These are phyloP conservation scores for Lucifuga dentata DNA, from an alignment of 2,113 vertebrate genomes.

Conservation along the genomic window DNA sequence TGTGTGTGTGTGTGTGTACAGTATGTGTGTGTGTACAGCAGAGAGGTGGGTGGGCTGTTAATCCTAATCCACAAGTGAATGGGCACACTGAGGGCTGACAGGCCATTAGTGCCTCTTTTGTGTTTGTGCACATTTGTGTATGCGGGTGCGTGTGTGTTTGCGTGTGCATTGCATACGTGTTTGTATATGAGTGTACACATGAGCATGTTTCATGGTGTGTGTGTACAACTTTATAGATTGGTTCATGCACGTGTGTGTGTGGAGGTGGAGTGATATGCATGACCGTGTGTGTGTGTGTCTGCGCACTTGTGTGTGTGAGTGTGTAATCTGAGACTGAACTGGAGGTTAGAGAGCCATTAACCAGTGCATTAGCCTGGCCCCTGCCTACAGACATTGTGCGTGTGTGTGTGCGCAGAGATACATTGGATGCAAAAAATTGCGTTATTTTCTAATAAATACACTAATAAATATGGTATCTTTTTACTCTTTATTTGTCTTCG, in stretches of 20 bases:
- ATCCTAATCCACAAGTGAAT: constrained; percentile 74
- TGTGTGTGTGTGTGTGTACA: constrained; percentile 11
- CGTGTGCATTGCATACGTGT: neutral
- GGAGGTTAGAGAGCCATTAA: constrained; percentile 70
- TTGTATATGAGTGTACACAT: constrained; percentile 1
- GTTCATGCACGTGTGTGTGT: constrained; percentile 1
- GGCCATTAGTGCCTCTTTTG: constrained; percentile 50
- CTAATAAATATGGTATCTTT: neutral
- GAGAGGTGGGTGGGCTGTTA: constrained; percentile 53
- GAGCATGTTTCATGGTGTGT: neutral
- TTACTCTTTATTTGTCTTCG: constrained; percentile 1
- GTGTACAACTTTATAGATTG: neutral
- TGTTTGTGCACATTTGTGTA: neutral
- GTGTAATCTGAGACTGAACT: constrained; percentile 75
- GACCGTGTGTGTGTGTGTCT: constrained; percentile 21
- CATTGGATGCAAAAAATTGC: constrained; percentile 9
- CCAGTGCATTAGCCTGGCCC: constrained; percentile 72
- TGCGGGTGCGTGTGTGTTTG: neutral
- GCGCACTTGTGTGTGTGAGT: constrained; percentile 10
- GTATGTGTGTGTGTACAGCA: constrained; percentile 27
- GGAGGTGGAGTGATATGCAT: constrained; percentile 17
- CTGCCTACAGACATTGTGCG: constrained; percentile 35
- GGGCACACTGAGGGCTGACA: constrained; percentile 16
- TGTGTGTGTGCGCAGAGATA: neutral
- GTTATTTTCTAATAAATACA: constrained; percentile 4